Base-by-base conservation (phyloP, 2,888 invertebrate species). In the Acleris literana region DNA sequence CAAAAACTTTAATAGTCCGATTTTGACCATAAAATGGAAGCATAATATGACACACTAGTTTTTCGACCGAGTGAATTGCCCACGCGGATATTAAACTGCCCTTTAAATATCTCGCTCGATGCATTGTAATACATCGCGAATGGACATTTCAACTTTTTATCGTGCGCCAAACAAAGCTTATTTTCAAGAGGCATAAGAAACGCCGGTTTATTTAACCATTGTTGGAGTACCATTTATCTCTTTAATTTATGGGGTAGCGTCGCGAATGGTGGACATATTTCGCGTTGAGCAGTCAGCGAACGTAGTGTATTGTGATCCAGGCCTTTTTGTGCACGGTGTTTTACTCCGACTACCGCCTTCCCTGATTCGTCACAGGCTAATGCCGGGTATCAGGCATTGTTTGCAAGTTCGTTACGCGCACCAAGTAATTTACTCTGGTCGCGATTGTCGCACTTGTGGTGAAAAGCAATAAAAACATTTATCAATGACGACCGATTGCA, bases 161-260 rank as follows among this genome's bases (percentile, higher is more conserved):
- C 67, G 75, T 72, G 74, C 72, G 70, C 80, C 82, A 82, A 85
- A 89, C 87, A 88, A 87, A 82, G 85, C 81, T 81, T 86, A 87
- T 86, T 88, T 87, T 87, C 80, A 81, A 85, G 85, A 85, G 82
- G 85, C 87, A 85, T 85, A 85, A 89, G 89, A 85, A 88, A 85
- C 80, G 74, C 79, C 81, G 86, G 89, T 87, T 88, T 90, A 89
- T 91, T 89, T 86, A 85, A 72, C 89, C 88, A 90, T 92, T 92
- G 91, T 92, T 88, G 85, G 81, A 73, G 79, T 73, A 82, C 88
- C 90, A 91, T 92, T 91, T 92, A 92, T 92, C 90, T 91, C 85
- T 83, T 82, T 85, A 88, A 92, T 92, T 92, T 92, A 92, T 90
- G 87, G 86, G 80, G 80, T 80, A 85, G 83, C 87, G 87, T 84